Conservation (phyloP, 2,797 vertebrate genomes). For the Passerculus sandwichensis region DNA sequence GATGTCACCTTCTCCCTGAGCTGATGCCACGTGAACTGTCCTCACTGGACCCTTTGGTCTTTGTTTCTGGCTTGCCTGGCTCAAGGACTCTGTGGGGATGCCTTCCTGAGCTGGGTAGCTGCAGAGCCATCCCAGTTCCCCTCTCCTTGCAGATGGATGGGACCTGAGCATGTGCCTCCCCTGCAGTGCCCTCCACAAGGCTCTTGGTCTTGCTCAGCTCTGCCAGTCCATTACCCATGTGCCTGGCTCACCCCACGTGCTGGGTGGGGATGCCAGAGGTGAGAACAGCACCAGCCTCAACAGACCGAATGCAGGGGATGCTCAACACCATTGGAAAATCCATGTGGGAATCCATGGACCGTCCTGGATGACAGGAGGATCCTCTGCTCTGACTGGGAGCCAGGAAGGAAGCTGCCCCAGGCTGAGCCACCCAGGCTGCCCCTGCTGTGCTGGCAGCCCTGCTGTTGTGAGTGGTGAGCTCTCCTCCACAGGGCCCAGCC, state of each 20-base stretch:
- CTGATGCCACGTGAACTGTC: rapidly evolving
- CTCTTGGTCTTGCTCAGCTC: neutral
- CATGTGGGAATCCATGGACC: neutral
- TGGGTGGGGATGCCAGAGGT: neutral
- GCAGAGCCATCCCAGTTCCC: neutral
- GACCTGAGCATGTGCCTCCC: neutral
- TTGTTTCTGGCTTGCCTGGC: neutral
- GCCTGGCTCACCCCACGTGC: neutral
- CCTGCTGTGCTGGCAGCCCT: neutral
- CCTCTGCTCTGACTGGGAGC: neutral
- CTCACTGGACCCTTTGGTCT: neutral
- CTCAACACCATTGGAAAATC: neutral
- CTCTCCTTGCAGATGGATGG: neutral
- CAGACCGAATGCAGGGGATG: neutral
- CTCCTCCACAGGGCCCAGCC: neutral
- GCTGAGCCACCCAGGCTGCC: neutral
- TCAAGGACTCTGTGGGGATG: neutral
- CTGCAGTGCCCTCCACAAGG: neutral
- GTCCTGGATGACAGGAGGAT: neutral
- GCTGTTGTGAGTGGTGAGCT: neutral
- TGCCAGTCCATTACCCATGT: neutral
- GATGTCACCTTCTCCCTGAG: neutral
- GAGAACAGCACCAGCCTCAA: neutral
- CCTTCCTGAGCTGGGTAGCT: neutral
- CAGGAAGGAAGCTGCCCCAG: rapidly evolving